These are phyloP conservation scores for Egretta garzetta DNA, from an alignment of 2,113 vertebrate species.

Conservation along the genomic window DNA sequence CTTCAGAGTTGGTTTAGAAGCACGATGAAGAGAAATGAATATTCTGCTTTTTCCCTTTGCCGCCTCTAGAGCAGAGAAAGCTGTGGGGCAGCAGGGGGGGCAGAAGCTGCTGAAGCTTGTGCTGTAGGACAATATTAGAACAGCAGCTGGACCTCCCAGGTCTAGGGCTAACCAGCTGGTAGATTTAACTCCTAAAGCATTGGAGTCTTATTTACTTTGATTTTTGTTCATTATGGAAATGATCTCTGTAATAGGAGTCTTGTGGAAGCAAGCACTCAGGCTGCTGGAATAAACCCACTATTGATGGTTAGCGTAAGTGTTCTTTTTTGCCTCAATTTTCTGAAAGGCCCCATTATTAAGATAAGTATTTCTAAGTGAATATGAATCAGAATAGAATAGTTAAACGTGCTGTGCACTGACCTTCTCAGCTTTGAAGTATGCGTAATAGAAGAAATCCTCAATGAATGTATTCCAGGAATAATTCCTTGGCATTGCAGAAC, in stretches of 20 bases:
- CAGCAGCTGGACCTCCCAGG: background rate
- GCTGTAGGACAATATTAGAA: background rate
- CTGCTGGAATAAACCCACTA: background rate
- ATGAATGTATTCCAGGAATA: background rate
- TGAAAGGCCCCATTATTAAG: background rate
- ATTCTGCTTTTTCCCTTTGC: background rate
- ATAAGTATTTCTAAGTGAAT: background rate
- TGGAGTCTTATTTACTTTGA: background rate
- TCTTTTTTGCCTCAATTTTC: background rate
- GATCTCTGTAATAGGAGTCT: background rate
- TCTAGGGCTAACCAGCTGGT: background rate
- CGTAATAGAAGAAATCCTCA: background rate
- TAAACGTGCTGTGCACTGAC: background rate
- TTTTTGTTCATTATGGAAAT: background rate
- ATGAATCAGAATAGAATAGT: background rate
- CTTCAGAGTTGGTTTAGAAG: background rate
- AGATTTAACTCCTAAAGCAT: background rate
- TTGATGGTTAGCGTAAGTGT: background rate
- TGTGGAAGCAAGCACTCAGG: background rate
- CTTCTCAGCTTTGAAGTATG: background rate
- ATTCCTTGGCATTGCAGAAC: background rate
- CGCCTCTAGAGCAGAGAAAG: accelerated
- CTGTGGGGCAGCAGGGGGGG: background rate
- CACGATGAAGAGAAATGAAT: background rate
- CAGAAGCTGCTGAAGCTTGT: background rate